A percentile compares a stretch with the other conserved stretches of the same genome.
These are phyloP conservation scores for Naso thynnoides DNA, from an alignment of 2,797 vertebrate species.

Conservation along the genomic window DNA sequence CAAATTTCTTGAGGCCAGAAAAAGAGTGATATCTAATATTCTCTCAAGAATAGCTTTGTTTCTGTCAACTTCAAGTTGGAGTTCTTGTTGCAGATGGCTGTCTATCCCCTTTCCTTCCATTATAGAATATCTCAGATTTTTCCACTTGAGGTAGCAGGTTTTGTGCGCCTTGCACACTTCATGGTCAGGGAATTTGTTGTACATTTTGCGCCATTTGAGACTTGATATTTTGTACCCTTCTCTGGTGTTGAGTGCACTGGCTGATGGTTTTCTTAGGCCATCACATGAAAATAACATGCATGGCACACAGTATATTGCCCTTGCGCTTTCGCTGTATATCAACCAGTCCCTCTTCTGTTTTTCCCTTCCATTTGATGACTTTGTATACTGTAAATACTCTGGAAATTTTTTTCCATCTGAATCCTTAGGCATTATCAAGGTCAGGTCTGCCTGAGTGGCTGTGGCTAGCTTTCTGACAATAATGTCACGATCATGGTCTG, in stretches of 20 bases:
- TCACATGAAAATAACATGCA: neutral
- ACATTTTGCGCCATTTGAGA: neutral
- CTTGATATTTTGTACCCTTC: neutral
- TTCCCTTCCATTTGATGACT: neutral
- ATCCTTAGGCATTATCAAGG: neutral
- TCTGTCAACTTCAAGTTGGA: neutral
- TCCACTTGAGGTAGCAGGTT: slow-evolving; percentile 1
- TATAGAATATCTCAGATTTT: neutral
- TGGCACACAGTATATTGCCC: neutral
- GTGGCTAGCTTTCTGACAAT: neutral
- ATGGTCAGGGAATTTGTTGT: neutral
- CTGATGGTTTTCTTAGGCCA: neutral
- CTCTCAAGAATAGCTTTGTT: slow-evolving; percentile 4
- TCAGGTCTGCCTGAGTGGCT: neutral
- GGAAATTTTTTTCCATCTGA: neutral
- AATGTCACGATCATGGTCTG: no score
- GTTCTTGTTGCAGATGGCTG: neutral
- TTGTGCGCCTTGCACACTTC: neutral
- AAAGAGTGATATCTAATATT: neutral
- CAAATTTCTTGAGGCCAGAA: neutral
- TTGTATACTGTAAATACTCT: neutral
- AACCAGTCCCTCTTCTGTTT: neutral
- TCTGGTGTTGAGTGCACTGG: neutral
- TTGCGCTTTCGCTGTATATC: slow-evolving; percentile 1
- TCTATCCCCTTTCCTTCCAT: neutral